These are phyloP conservation scores for Ostrea denselamellosa DNA, from an alignment of 1,140 invertebrate genomes.

Conservation along the genomic window DNA sequence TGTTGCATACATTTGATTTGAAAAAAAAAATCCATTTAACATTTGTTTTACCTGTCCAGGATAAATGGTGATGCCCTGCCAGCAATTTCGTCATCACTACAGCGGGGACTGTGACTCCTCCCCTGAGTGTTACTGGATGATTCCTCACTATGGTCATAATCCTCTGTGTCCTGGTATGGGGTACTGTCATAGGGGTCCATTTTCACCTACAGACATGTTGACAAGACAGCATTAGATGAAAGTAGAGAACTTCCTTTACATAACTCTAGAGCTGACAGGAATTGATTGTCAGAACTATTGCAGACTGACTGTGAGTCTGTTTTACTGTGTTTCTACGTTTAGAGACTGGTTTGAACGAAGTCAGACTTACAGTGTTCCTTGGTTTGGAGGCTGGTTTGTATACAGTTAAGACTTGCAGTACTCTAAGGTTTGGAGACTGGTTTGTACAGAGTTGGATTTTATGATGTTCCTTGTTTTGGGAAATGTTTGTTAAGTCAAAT, in stretches of 20 bases:
- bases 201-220: constrained; percentile 39
- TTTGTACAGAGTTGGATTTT: constrained; percentile 39
- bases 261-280: no score
- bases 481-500: constrained; percentile 57
- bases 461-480: constrained; percentile 70
- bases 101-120: constrained; percentile 61
- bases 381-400: constrained; percentile 67
- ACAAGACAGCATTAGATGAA: neutral
- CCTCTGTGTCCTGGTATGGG: constrained; percentile 63
- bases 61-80: constrained; percentile 70
- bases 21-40: neutral
- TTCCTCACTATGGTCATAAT: constrained; percentile 63
- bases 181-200: constrained; percentile 59
- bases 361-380: constrained; percentile 66
- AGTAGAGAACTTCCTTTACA: no score
- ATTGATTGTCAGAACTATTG: no score
- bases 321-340: neutral
- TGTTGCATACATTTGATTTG: no score
- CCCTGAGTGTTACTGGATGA: constrained; percentile 51
- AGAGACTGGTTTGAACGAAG: neutral
- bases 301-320: no score
- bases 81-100: constrained; percentile 71
- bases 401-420: no score
- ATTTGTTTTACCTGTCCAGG: constrained; percentile 68
- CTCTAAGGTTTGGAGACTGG: neutral